Percentiles rank a stretch among this genome's conserved stretches.
Conservation (phyloP, 1,140 invertebrate species). For the Papilio polytes region DNA sequence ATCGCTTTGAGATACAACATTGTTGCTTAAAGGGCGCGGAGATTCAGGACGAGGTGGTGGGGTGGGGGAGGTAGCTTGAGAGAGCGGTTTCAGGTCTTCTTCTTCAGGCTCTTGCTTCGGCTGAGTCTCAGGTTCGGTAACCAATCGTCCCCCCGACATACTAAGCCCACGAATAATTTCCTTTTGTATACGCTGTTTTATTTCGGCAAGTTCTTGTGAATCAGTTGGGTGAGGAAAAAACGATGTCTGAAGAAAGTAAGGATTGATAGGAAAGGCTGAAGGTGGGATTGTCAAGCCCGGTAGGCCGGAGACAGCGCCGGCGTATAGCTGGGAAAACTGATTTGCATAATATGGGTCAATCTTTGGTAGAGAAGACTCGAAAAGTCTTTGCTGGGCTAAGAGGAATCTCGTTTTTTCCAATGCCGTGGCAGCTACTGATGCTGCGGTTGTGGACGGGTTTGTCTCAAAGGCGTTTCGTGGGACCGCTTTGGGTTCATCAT, state of each 20-base stretch:
- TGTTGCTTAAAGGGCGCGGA: conserved; percentile 66
- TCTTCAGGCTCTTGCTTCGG: conserved; percentile 72
- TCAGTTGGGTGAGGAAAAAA: conserved; percentile 85
- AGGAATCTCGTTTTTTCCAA: conserved; percentile 84
- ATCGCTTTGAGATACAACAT: conserved; percentile 79
- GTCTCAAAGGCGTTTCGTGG: conserved; percentile 76
- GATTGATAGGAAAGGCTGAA: conserved; percentile 82
- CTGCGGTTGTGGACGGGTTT: conserved; percentile 57
- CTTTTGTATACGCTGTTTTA: conserved; percentile 88
- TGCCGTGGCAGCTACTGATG: conserved; percentile 57
- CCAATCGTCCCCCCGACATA: conserved; percentile 87
- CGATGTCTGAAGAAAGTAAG: conserved; percentile 85
- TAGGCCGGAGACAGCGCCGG: conserved; percentile 78
- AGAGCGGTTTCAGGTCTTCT: conserved; percentile 73
- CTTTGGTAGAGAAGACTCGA: conserved; percentile 82
- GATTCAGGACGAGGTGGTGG: conserved; percentile 71
- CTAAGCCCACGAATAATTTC: conserved; percentile 87
- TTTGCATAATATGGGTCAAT: conserved; percentile 85
- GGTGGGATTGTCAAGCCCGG: conserved; percentile 83
- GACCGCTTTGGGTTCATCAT: conserved; percentile 70
- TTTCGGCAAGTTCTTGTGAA: conserved; percentile 85
- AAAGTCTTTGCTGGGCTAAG: conserved; percentile 85
- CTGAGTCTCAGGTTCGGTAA: conserved; percentile 83
- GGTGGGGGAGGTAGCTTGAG: conserved; percentile 61
- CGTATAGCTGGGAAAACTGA: conserved; percentile 85